These are phyloP conservation scores for Brachycybe producta DNA, from an alignment of 2,888 invertebrate genomes.

Conservation along the genomic window DNA sequence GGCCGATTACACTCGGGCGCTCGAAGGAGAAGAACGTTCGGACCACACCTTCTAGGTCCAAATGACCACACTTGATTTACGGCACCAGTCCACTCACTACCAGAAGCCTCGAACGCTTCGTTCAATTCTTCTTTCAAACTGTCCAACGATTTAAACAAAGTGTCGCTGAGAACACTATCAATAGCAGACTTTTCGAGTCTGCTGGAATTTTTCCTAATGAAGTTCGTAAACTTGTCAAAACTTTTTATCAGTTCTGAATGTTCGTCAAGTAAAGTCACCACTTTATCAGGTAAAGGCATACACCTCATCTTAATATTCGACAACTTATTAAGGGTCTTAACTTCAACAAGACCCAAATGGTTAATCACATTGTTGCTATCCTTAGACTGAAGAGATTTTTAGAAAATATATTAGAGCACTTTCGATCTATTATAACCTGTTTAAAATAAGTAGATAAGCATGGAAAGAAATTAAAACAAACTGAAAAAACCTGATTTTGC, in stretches of 20 bases:
- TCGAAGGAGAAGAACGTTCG: slow-evolving; percentile 77
- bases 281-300: slow-evolving; percentile 55
- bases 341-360: slow-evolving; percentile 23
- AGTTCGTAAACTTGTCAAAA: slow-evolving; percentile 41
- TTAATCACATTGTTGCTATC: neutral
- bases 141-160: slow-evolving; percentile 27
- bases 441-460: neutral
- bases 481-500: neutral
- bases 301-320: slow-evolving; percentile 60
- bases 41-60: slow-evolving; percentile 75
- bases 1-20: slow-evolving; percentile 50
- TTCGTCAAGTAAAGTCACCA: slow-evolving; percentile 56
- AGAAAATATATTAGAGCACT: neutral
- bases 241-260: slow-evolving; percentile 56
- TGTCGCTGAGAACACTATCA: neutral
- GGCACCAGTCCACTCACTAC: slow-evolving; percentile 38
- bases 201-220: slow-evolving; percentile 21
- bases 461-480: neutral
- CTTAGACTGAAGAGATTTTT: slow-evolving; percentile 6
- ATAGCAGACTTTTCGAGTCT: neutral
- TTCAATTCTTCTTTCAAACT: slow-evolving; percentile 44
- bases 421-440: neutral
- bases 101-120: slow-evolving; percentile 45
- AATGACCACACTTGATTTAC: slow-evolving; percentile 74
- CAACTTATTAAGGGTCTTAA: slow-evolving; percentile 57